Evolutionary conservation across 2,888 invertebrate genomes (phyloP), one percentile per base, ranked within the genome.

Genomic region (Megastigmus dorsalis): DNA sequence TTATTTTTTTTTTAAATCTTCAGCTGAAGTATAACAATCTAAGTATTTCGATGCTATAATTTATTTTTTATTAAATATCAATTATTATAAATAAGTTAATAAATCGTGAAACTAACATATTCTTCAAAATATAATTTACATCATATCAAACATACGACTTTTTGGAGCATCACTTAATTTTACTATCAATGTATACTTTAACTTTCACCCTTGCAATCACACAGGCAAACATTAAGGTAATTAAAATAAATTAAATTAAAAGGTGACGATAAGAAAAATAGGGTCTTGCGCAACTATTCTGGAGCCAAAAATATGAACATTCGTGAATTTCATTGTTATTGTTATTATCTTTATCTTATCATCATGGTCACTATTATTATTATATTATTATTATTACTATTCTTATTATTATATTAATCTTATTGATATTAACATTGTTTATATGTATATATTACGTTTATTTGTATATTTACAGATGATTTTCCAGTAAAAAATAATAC

Each of bases 281-380:
- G 60, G 33, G 13, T 20, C n/a, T 36, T 45, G 23, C 43, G 38
- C 10, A 48, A 41, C 20, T 57, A 57, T n/a, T 59, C n/a, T 68
- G 2, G 30, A 30, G 18, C 20, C n/a, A 38, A 13, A 48, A 57
- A 38, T 18, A 48, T 6, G 18, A 10, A 4, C 26, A 20, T 28
- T 43, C 20, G 62, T 48, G 28, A 45, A 28, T 30, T 13, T 15
- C 55, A 71, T 71, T 63, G 63, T 63, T 63, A 71, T 69, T 71
- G 65, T 71, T 71, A 71, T 65, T 57, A 65, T 65, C 20, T 45
- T 45, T 45, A 71, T 48, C 6, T 45, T 45, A 63, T 55, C 6
- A 41, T 33, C 23, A 9, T 45, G 13, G 50, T 50, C n/a, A 72
- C 41, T 13, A 18, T 60, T 59, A 68, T 52, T 20, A 66, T 67